Percentiles rank a stretch among this genome's conserved stretches.
Evolutionary conservation across 2,797 vertebrate genomes (phyloP).

Genomic region (Syngnathus acus): DNA sequence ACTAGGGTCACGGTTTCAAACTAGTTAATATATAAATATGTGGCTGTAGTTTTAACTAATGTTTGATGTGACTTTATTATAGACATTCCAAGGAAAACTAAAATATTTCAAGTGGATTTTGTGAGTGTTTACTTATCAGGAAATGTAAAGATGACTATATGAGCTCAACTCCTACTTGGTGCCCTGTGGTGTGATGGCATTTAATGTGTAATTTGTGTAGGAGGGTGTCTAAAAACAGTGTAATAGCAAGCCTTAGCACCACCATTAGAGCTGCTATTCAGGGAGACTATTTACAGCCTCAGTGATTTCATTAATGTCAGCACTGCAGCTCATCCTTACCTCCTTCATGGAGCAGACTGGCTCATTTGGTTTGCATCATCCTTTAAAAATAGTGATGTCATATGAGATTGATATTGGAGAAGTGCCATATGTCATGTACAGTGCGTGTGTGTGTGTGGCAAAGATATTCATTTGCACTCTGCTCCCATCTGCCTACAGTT

Average conservation of each 20-base stretch:
- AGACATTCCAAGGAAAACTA: background rate
- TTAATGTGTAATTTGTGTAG: constrained; percentile 49
- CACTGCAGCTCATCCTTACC: constrained; percentile 24
- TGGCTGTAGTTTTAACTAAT: background rate
- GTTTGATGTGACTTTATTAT: background rate
- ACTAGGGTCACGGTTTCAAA: too few species aligned
- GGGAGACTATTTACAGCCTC: constrained; percentile 23
- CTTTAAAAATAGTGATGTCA: constrained; percentile 18
- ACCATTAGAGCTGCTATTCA: constrained; percentile 46
- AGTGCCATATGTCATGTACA: background rate
- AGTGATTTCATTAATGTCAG: constrained; percentile 48
- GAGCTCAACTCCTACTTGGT: constrained; percentile 46
- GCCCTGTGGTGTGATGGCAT: constrained; percentile 46
- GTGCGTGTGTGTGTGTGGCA: background rate
- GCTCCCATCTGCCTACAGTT: constrained; percentile 75
- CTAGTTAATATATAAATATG: background rate
- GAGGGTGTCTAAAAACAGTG: constrained; percentile 43
- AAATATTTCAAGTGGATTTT: background rate
- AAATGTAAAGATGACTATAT: constrained; percentile 22
- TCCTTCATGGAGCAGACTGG: constrained; percentile 10
- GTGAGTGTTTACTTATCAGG: constrained; percentile 3
- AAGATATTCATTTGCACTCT: constrained; percentile 9
- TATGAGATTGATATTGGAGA: constrained; percentile 12
- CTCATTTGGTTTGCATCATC: constrained; percentile 33
- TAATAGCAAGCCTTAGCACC: constrained; percentile 34